A percentile compares a stretch with the other conserved stretches of the same genome.
Evolutionary conservation across 2,797 vertebrate species (phyloP).

Genomic region (Enteromius treurensis): DNA sequence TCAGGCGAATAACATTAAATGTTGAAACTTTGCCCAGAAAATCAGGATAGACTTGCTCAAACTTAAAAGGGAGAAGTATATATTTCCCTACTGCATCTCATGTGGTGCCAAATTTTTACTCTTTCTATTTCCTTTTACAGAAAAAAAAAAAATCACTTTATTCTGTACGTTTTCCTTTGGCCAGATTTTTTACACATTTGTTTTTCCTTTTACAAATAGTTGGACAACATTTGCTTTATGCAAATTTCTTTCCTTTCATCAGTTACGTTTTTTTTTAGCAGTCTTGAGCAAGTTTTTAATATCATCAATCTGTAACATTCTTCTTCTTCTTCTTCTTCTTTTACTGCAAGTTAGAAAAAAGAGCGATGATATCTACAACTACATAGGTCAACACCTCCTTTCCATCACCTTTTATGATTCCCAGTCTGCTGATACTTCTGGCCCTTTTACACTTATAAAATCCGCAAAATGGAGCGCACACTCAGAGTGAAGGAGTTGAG

Average conservation of each 20-base stretch:
- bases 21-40: conserved; percentile 56
- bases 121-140: not conserved
- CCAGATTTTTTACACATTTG: not conserved
- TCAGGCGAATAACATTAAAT: conserved; percentile 48
- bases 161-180: not conserved
- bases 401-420: conserved; percentile 34
- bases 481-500: conserved; percentile 43
- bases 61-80: not conserved
- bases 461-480: conserved; percentile 25
- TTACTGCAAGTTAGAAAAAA: not conserved
- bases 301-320: not conserved
- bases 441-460: conserved; percentile 71
- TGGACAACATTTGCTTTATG: not conserved
- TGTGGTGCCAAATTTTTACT: not conserved
- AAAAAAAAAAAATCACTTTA: not conserved
- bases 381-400: conserved; percentile 16
- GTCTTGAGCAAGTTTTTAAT: not conserved
- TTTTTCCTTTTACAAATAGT: not conserved
- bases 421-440: conserved; percentile 36
- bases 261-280: not conserved
- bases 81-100: not conserved
- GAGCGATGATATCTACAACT: not conserved
- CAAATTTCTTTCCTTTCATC: not conserved
- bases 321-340: not conserved
- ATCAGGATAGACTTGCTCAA: conserved; percentile 43